These are phyloP conservation scores for Xenopus laevis DNA, from an alignment of 2,113 vertebrate species.

Conservation along the genomic window DNA sequence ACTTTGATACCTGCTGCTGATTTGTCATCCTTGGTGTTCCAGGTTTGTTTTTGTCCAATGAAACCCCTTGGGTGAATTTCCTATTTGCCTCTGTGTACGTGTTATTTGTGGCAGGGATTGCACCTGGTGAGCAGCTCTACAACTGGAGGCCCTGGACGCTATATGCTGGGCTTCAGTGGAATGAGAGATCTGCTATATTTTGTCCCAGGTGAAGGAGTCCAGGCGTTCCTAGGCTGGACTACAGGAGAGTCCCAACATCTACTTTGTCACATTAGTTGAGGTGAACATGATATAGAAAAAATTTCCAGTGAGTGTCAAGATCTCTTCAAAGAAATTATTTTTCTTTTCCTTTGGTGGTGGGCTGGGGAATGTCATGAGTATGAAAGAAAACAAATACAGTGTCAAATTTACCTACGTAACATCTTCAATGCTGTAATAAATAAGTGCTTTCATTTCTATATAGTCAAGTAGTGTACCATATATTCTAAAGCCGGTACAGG, in stretches of 20 bases:
- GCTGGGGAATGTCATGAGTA: too few relatives aligned
- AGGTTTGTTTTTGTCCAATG: slow-evolving; percentile 65
- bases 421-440: too few relatives aligned
- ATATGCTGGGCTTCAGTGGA: slow-evolving; percentile 82
- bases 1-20: slow-evolving; percentile 59
- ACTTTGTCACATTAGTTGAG: slow-evolving; percentile 76
- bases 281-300: slow-evolving; percentile 67
- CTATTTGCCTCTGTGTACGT: slow-evolving; percentile 94
- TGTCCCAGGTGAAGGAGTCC: slow-evolving; percentile 88
- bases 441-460: too few relatives aligned
- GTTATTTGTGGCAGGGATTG: slow-evolving; percentile 91
- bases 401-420: too few relatives aligned
- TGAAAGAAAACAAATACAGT: too few relatives aligned
- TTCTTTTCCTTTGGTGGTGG: slow-evolving; percentile 28
- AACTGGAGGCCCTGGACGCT: slow-evolving; percentile 91
- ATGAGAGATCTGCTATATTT: slow-evolving; percentile 92
- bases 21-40: slow-evolving; percentile 61
- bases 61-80: slow-evolving; percentile 85
- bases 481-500: too few relatives aligned
- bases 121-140: slow-evolving; percentile 87
- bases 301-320: slow-evolving; percentile 77
- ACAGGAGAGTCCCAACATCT: slow-evolving; percentile 91
- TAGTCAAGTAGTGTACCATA: too few relatives aligned
- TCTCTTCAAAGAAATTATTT: slow-evolving; percentile 68
- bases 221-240: slow-evolving; percentile 94